Percentiles rank a stretch among this genome's conserved stretches.
Evolutionary conservation across 1,140 invertebrate species (phyloP).

Genomic region (Panagrolaimus sp.): DNA sequence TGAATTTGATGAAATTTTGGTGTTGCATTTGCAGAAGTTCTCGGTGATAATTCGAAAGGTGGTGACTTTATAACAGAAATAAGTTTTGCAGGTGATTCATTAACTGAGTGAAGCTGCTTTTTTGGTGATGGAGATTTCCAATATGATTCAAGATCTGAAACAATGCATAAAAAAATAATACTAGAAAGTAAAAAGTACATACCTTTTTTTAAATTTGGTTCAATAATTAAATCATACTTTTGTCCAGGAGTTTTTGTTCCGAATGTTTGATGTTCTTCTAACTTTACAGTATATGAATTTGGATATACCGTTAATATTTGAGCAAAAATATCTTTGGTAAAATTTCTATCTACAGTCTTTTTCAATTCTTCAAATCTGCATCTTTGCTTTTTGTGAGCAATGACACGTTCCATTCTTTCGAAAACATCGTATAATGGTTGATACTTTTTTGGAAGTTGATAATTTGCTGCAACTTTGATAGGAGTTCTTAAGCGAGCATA

Average conservation of each 20-base stretch:
- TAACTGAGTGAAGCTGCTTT: not conserved
- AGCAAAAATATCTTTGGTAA: not conserved
- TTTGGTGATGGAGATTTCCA: not conserved
- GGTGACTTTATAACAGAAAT: not conserved
- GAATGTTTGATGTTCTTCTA: not conserved
- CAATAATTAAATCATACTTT: not conserved
- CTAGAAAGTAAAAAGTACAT: not conserved
- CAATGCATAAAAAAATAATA: not conserved
- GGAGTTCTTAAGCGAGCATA: not conserved
- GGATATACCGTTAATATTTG: not conserved
- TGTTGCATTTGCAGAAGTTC: not conserved
- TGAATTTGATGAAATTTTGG: not conserved
- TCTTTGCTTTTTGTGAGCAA: not conserved
- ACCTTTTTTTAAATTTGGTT: not conserved
- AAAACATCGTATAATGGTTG: not conserved
- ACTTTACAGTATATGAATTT: not conserved
- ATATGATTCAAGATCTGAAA: slow-evolving; percentile 8
- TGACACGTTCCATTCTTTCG: not conserved
- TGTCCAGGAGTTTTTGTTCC: not conserved
- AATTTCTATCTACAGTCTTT: not conserved
- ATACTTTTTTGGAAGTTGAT: not conserved
- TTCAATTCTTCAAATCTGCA: not conserved
- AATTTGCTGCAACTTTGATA: not conserved
- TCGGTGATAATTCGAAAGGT: not conserved
- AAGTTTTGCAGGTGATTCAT: not conserved